Conservation (phyloP, 30 jellyfish, hydroid and myxozoan species). For the Calvadosia cruxmelitensis region DNA sequence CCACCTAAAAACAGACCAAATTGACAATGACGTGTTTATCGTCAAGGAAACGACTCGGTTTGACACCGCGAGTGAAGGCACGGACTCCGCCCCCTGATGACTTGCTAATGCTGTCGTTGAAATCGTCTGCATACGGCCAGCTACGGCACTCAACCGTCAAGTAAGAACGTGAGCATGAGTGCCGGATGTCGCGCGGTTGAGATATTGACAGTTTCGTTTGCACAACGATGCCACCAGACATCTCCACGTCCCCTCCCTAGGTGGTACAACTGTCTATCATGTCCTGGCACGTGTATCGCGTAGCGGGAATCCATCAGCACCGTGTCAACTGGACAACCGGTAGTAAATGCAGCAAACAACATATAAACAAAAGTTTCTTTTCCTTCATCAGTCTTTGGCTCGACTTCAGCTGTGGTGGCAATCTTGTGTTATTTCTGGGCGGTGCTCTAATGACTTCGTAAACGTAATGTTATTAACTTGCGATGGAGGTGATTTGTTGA, state of each 20-base stretch:
- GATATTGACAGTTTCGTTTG: background rate
- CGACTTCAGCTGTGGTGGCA: no score
- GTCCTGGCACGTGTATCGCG: no score
- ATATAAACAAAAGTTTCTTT: no score
- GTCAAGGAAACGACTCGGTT: background rate
- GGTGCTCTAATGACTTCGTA: no score
- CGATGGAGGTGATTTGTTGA: no score
- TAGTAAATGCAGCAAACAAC: no score
- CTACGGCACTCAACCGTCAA: background rate
- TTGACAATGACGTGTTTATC: background rate
- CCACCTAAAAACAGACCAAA: no score
- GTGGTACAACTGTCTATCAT: background rate
- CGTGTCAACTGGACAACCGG: no score
- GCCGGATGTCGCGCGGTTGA: slow-evolving; percentile 1
- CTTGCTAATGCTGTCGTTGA: background rate
- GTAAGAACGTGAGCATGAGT: background rate
- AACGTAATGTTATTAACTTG: no score
- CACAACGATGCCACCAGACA: slow-evolving; percentile 1
- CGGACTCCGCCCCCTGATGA: slow-evolving; percentile 1
- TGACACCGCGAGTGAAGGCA: background rate
- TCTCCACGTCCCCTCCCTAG: slow-evolving; percentile 1
- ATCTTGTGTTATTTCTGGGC: no score
- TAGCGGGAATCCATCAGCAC: no score
- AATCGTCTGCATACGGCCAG: background rate
- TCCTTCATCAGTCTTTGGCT: no score